Conservation (phyloP, 1,140 invertebrate genomes). For the Drosophila serrata region DNA sequence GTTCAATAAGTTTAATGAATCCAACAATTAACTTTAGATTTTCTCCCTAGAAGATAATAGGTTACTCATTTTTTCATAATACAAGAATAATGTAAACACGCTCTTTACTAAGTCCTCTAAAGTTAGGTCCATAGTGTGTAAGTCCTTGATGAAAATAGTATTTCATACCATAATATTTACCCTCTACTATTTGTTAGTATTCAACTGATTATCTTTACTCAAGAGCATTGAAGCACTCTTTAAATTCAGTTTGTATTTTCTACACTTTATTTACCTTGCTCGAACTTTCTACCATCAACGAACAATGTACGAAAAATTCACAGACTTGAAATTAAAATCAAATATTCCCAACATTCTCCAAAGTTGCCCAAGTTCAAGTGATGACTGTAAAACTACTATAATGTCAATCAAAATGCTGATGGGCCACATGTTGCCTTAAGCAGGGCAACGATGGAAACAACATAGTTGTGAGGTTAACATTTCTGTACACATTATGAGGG, state of each 20-base stretch:
- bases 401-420: constrained; percentile 52
- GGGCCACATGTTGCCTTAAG: constrained; percentile 55
- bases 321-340: constrained; percentile 35
- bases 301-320: background rate
- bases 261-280: background rate
- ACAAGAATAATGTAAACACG: background rate
- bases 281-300: background rate
- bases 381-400: constrained; percentile 34
- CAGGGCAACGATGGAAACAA: background rate
- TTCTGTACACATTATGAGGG: constrained; percentile 3
- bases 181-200: no score
- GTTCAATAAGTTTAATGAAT: constrained; percentile 51
- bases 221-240: background rate
- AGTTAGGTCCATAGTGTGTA: background rate
- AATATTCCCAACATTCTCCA: constrained; percentile 18
- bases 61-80: background rate
- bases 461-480: constrained; percentile 1
- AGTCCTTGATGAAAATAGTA: background rate
- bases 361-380: constrained; percentile 39
- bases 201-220: background rate
- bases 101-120: background rate
- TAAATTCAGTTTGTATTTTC: background rate
- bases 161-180: background rate
- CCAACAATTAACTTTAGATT: constrained; percentile 39
- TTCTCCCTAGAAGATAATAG: background rate